Evolutionary conservation across 2,888 invertebrate species (phyloP), one percentile per base, ranked within the genome.

Genomic region (Euzetes globulus): DNA sequence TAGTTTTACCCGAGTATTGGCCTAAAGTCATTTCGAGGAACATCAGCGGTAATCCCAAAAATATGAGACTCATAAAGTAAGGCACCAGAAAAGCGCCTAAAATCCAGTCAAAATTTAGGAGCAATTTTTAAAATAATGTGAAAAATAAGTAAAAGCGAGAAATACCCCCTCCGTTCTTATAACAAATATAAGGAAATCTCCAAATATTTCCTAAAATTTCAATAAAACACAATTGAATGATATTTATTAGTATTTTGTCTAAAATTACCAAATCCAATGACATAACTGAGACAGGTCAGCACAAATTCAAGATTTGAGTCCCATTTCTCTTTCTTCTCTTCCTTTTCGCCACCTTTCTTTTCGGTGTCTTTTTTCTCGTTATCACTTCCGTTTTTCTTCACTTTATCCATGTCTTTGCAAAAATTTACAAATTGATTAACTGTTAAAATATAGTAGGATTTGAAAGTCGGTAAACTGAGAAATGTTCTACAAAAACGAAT

Each of bases 161-260:
- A 11, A 60, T 60, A 73, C 74, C 74, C 19, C 74, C 74, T 25
- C 74, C 74, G 33, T 74, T 74, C 19, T 29, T 60, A 19, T 74
- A 74, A 27, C 74, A 74, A n/a, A 74, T 52, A 25, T 74, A 74
- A n/a, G 74, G 74, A 27, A 74, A 74, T 71, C 71, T 50, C 29
- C 58, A 60, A 27, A 60, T 27, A 60, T 60, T 60, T 11, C 58
- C 58, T 50, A 7, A 71, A 71, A 52, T 52, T 47, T 47, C 13
- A 47, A 13, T 17, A 19, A n/a, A 52, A 52, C 5, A 19, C n/a
- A 52, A 6, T 52, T 3, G 19, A 52, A 47, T 9, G 1, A 52
- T 47, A 15, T 6, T 2, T n/a, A 5, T 6, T 19, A 6, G 5
- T 4, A 19, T 19, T 52, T 19, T n/a, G 5, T 52, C 19, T n/a